Evolutionary conservation across 2,888 invertebrate genomes (phyloP).

Genomic region (Colletes collaris): DNA sequence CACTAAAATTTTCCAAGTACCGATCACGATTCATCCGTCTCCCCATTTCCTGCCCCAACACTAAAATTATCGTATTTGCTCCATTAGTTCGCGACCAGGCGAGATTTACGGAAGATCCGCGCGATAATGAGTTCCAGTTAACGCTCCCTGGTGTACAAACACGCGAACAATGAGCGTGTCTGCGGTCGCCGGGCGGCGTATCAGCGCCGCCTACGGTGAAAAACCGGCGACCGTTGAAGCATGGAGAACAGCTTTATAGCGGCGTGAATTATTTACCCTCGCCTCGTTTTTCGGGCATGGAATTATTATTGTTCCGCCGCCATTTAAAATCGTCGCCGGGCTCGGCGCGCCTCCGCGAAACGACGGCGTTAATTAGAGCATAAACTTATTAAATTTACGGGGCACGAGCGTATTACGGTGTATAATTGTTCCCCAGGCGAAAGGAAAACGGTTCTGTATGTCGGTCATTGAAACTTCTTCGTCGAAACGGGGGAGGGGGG

Average conservation of each 20-base stretch:
- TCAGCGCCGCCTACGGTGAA: constrained; percentile 19
- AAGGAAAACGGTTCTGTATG: constrained; percentile 26
- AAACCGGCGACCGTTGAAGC: constrained; percentile 59
- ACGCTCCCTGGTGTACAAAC: constrained; percentile 25
- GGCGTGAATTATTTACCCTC: constrained; percentile 65
- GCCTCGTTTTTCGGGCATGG: constrained; percentile 32
- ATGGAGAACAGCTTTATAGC: constrained; percentile 60
- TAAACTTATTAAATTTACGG: constrained; percentile 62
- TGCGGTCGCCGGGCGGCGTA: constrained; percentile 38
- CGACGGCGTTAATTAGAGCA: constrained; percentile 60
- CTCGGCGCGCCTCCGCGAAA: constrained; percentile 29
- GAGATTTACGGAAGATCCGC: constrained; percentile 24
- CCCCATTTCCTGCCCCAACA: no score
- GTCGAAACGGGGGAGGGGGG: not conserved
- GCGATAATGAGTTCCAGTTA: constrained; percentile 44
- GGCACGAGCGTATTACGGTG: constrained; percentile 16
- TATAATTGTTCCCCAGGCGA: constrained; percentile 34
- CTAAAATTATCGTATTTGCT: no score
- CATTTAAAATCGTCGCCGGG: constrained; percentile 26
- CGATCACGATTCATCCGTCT: no score
- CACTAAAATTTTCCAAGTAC: no score
- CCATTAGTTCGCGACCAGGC: no score
- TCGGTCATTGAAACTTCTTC: constrained; percentile 37
- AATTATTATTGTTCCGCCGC: constrained; percentile 26
- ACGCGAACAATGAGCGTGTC: constrained; percentile 34